phyloP scores from a whole-genome alignment of 30 jellyfish, hydroid and myxozoan species.

The Aurelia sp. region DNA sequence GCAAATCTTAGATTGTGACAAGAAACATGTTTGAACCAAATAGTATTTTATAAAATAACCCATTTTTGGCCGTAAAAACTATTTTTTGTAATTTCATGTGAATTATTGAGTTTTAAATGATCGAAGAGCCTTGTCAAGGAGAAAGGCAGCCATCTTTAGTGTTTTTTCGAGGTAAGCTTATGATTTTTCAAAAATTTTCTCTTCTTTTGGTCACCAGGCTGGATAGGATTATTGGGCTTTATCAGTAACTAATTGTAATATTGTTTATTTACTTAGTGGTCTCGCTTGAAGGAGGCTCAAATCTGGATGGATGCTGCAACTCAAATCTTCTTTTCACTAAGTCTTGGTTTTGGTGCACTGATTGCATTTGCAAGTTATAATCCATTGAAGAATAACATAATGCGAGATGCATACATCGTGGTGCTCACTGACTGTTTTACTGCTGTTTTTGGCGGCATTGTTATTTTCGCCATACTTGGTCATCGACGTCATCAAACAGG shows the following conservation, averaged over 20 bases:
- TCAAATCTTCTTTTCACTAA: slow-evolving; percentile 84
- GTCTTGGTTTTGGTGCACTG: slow-evolving; percentile 92
- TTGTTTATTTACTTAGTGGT: slow-evolving; percentile 35
- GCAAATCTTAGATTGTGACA: too few species aligned
- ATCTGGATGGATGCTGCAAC: slow-evolving; percentile 96
- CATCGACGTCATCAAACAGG: slow-evolving; percentile 68
- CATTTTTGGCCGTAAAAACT: too few species aligned
- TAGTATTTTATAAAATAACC: too few species aligned
- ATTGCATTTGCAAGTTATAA: slow-evolving; percentile 93
- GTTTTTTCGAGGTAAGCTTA: too few species aligned
- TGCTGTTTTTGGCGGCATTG: slow-evolving; percentile 85
- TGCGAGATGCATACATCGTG: slow-evolving; percentile 88
- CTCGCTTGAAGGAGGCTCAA: slow-evolving; percentile 56
- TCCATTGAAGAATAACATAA: slow-evolving; percentile 78
- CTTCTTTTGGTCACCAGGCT: too few species aligned
- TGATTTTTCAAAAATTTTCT: too few species aligned
- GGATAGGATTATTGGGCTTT: too few species aligned
- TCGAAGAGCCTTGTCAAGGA: too few species aligned
- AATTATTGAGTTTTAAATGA: too few species aligned
- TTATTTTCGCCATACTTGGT: slow-evolving; percentile 88
- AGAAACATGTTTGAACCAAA: too few species aligned
- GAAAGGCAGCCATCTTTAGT: too few species aligned
- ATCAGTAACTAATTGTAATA: not conserved
- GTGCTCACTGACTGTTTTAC: slow-evolving; percentile 75
- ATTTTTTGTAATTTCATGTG: too few species aligned